Evolutionary conservation across 2,113 vertebrate species (phyloP).

Genomic region (Pseudorhombus dupliciocellatus): DNA sequence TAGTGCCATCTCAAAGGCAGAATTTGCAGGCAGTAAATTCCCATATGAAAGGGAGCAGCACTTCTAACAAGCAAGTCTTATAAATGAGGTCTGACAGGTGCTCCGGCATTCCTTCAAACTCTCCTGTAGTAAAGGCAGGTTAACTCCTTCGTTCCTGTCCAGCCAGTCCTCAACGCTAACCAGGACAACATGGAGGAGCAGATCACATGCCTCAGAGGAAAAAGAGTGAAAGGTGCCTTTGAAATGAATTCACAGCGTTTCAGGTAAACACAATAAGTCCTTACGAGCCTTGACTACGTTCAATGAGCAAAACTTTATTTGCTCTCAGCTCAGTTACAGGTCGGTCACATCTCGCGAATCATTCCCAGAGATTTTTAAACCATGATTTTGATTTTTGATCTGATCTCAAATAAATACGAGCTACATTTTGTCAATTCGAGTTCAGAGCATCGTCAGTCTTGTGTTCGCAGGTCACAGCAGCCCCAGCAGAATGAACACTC

Average conservation of each 20-base stretch:
- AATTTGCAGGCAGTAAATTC: slow-evolving; percentile 4
- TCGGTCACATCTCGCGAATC: slow-evolving; percentile 41
- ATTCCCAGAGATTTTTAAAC: slow-evolving; percentile 5
- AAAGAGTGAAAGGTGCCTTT: neutral
- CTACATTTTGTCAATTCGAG: neutral
- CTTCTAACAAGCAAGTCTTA: neutral
- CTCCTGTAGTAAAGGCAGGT: neutral
- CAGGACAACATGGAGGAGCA: neutral
- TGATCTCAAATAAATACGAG: slow-evolving; percentile 44
- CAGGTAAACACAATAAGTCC: slow-evolving; percentile 6
- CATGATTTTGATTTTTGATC: no score
- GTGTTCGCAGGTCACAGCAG: slow-evolving; percentile 76
- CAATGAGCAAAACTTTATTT: slow-evolving; percentile 13
- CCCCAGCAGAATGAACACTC: slow-evolving; percentile 82
- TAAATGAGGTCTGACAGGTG: slow-evolving; percentile 49
- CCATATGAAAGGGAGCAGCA: slow-evolving; percentile 5
- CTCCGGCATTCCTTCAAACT: slow-evolving; percentile 38
- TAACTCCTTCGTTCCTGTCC: slow-evolving; percentile 15
- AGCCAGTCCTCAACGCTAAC: neutral
- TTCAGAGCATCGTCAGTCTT: neutral
- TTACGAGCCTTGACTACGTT: neutral
- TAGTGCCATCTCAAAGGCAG: slow-evolving; percentile 5
- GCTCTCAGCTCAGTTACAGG: slow-evolving; percentile 20
- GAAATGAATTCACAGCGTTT: slow-evolving; percentile 8
- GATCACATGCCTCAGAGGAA: neutral